Evolutionary conservation across 2,888 invertebrate genomes (phyloP), one percentile per base, ranked within the genome.

Genomic region (Argynnis bischoffii): DNA sequence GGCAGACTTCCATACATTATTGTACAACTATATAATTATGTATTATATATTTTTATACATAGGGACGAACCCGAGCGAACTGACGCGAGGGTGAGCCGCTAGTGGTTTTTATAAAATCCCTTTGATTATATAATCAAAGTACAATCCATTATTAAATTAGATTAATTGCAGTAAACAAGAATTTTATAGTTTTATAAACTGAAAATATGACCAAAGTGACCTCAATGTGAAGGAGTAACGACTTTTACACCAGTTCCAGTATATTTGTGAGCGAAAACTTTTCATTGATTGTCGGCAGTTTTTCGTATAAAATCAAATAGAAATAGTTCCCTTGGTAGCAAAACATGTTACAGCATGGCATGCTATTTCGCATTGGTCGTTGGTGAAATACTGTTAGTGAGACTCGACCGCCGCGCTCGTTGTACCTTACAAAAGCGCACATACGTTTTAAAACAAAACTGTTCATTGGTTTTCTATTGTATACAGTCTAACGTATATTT

Each of bases 301-400:
- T 59, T 65, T 53, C 65, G 47, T 59, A 57, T 46, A 65, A 65
- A 65, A 53, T 65, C 65, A 57, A 65, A 65, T 53, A 35, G 59
- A 53, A 65, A 59, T 31, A 26, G 57, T 65, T 65, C 53, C 48
- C 54, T 60, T 47, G 53, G 56, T 64, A 56, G 50, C 60, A 59
- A 54, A 66, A 66, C 57, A 53, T 46, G 66, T 26, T 47, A 48
- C 53, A 31, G 31, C 18, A 14, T 60, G 41, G 66, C 41, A 31
- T 53, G 59, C 65, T 57, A 65, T 65, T 59, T 66, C 54, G 61
- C 41, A 66, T 53, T 66, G 66, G 66, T 66, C 59, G 59, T 59
- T 47, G 66, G 35, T 51, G 66, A 66, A 59, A 60, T 66, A 54
- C 66, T 48, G 59, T 66, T 66, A 66, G 66, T 60, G 66, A 35